Evolutionary conservation across 2,113 vertebrate genomes (phyloP), one percentile per base, ranked within the genome.

Genomic region (Polyodon spathula): DNA sequence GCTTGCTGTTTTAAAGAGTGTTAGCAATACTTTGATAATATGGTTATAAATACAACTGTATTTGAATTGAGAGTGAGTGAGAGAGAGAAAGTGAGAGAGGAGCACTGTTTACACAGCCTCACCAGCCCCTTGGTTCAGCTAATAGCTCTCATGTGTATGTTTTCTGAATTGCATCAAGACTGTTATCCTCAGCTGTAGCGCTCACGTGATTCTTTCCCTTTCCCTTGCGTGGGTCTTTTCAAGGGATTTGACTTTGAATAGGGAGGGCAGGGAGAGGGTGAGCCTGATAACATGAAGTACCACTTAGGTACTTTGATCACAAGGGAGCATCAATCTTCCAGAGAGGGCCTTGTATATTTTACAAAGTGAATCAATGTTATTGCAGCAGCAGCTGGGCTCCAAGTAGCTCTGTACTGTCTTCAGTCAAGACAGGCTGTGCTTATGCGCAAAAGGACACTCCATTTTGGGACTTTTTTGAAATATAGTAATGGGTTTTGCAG

Each of bases 101-200:
- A 3, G 15, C 7, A 27, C 6, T 8, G 53, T 55, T 55, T 37
- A 55, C 11, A 7, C 7, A 17, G 17, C 5, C n/a, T 9, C 17
- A 38, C 53, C 14, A 1, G n/a, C 17, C 37, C 17, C 17, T 55
- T 55, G 8, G 8, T 10, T 38, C 10, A 8, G 10, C 17, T 37
- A 55, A 55, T 55, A 55, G 1, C 16, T 38, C 16, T 55, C 37
- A 16, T 46, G 44, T 68, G 73, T 71, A 62, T 78, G 71, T 78
- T 81, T 81, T 82, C 78, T 78, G 78, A 77, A 81, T 80, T 78
- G 77, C 79, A 67, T 75, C 65, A 77, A 82, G 81, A 78, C 71
- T 79, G 76, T 76, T 79, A 73, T 78, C 73, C 75, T 37, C 2
- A 55, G 8, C 15, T 55, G 53, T 55, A 37, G 27, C 17, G 7